A percentile compares a stretch with the other conserved stretches of the same genome.
Evolutionary conservation across 2,113 vertebrate species (phyloP).

Genomic region (Myotis yumanensis): DNA sequence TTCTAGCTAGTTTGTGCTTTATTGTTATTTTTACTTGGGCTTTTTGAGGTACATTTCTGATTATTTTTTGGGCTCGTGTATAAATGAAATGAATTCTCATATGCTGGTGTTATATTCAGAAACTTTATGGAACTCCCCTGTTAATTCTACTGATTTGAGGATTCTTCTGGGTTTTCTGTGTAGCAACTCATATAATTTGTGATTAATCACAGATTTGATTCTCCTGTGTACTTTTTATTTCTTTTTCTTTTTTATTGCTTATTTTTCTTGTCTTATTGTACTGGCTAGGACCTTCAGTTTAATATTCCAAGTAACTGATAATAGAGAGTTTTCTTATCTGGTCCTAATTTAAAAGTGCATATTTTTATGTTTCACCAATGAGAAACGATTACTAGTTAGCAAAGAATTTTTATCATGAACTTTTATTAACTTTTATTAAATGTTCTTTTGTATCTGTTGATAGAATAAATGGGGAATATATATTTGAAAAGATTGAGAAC

Average conservation of each 20-base stretch:
- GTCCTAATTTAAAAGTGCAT: conserved; percentile 24
- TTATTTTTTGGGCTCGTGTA: neutral
- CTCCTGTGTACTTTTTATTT: neutral
- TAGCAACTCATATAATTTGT: neutral
- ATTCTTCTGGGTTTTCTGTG: conserved; percentile 10
- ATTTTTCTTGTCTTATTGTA: conserved; percentile 16
- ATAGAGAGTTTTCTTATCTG: conserved; percentile 21
- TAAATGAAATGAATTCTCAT: conserved; percentile 7
- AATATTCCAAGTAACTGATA: neutral
- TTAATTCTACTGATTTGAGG: neutral
- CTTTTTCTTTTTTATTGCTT: conserved; percentile 11
- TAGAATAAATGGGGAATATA: neutral
- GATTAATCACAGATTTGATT: conserved; percentile 14
- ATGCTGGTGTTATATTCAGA: neutral
- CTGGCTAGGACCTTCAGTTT: neutral
- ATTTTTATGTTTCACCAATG: neutral
- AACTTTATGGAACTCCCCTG: neutral
- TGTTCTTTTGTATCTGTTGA: neutral
- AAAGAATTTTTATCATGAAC: conserved; percentile 2
- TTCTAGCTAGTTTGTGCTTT: neutral
- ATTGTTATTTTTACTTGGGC: conserved; percentile 11
- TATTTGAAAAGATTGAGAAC: conserved; percentile 2
- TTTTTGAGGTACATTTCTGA: conserved; percentile 11
- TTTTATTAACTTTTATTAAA: conserved; percentile 1
- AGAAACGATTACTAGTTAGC: neutral